Base-by-base conservation (phyloP, 2,888 invertebrate species). In the Neocrepidodera transversa region DNA sequence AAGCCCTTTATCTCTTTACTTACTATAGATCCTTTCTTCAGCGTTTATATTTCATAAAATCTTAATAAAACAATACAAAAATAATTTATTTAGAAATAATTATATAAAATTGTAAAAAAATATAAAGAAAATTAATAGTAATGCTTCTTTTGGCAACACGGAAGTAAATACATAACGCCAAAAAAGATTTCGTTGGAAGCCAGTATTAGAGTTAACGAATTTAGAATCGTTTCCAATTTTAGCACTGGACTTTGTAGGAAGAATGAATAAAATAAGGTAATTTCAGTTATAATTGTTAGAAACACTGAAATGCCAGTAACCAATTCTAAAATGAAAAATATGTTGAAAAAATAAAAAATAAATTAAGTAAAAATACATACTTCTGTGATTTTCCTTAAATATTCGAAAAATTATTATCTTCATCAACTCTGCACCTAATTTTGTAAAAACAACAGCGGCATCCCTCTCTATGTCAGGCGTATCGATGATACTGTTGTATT, bases 151-250 rank as follows among this genome's bases (percentile, higher is more conserved):
- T 70, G 64, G 47, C 65, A 71, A 65, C 73, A 74, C 8, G 71
- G 70, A 30, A 70, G 40, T 13, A 73, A 48, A 60, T 72, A 70
- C 13, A 73, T 48, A 13, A 63, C 56, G 4, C 74, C 74, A 62
- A 75, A 73, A 13, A 65, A 55, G 2, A 75, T 63, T 67, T 75
- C 74, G 4, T 70, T 70, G 2, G 55, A 42, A 1, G 71, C 67
- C 48, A 75, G 47, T 67, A 73, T 64, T 8, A 65, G 59, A 32
- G 72, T 68, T 47, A 75, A 48, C 1, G 68, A 68, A 58, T 68
- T 69, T 38, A 75, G 50, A 48, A 75, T 71, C n/a, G 67, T 62
- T 63, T 75, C 74, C 52, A 75, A 63, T 61, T 70, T 74, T 18
- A 72, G 40, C 18, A 72, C 69, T 1, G 74, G 74, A 40, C 65